A percentile compares a stretch with the other conserved stretches of the same genome.
Conservation (phyloP, 2,113 vertebrate species). For the Crotalus viridis region DNA sequence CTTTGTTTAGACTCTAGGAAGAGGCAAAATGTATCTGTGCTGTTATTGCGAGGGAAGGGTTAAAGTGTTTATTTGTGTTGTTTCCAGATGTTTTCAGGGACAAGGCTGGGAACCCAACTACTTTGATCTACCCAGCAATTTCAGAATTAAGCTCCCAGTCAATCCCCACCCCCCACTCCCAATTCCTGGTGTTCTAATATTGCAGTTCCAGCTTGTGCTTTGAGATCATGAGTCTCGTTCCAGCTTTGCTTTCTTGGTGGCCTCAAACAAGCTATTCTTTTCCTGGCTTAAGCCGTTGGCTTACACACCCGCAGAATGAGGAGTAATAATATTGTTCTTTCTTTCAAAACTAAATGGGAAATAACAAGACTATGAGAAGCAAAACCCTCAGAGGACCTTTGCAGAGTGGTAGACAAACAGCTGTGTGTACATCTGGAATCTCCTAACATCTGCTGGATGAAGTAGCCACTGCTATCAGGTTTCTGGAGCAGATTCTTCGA, state of each 20-base stretch:
- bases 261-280: background rate
- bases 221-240: background rate
- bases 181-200: background rate
- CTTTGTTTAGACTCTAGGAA: background rate
- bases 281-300: background rate
- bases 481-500: background rate
- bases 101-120: no score
- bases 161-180: background rate
- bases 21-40: background rate
- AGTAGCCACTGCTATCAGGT: background rate
- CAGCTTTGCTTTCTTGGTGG: background rate
- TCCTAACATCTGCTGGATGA: background rate
- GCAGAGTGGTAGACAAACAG: background rate
- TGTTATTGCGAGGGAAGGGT: background rate
- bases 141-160: background rate
- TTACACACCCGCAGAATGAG: background rate
- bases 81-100: background rate
- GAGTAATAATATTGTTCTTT: background rate
- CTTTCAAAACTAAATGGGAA: background rate
- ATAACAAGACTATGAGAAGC: background rate
- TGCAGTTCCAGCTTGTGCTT: background rate
- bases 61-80: background rate
- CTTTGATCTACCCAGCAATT: background rate
- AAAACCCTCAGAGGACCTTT: background rate
- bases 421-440: background rate